Conservation (phyloP, 2,113 vertebrate species). For the Brachyhypopomus occidentalis region DNA sequence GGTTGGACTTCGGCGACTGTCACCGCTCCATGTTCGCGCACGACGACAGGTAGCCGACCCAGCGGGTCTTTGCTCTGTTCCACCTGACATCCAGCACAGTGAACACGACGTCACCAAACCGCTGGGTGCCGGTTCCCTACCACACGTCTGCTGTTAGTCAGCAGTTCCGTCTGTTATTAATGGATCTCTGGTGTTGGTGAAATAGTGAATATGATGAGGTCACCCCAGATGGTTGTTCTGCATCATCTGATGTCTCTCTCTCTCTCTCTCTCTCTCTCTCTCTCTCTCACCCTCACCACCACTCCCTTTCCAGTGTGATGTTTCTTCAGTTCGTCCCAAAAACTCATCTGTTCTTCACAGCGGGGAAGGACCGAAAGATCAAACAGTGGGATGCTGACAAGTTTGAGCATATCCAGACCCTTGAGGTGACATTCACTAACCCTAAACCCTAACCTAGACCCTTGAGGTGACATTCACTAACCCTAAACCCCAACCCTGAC, state of each 20-base stretch:
- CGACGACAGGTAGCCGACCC: slow-evolving; percentile 86
- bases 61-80: background rate
- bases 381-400: slow-evolving; percentile 99
- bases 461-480: too few relatives aligned
- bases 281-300: slow-evolving; percentile 16
- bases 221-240: slow-evolving; percentile 62
- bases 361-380: slow-evolving; percentile 92
- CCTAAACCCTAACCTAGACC: too few relatives aligned
- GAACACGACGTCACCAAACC: background rate
- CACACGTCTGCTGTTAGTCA: slow-evolving; percentile 16
- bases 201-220: slow-evolving; percentile 49
- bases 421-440: slow-evolving; percentile 83
- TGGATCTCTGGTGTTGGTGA: slow-evolving; percentile 7
- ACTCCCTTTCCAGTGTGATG: slow-evolving; percentile 84
- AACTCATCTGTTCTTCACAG: slow-evolving; percentile 97
- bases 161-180: slow-evolving; percentile 28
- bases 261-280: slow-evolving; percentile 39
- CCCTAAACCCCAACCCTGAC: too few relatives aligned
- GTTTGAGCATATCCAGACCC: slow-evolving; percentile 91
- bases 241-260: slow-evolving; percentile 35
- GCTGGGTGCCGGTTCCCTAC: slow-evolving; percentile 20
- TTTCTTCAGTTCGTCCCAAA: slow-evolving; percentile 92
- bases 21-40: slow-evolving; percentile 96
- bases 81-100: background rate
- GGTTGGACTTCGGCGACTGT: slow-evolving; percentile 96